Evolutionary conservation across 2,113 vertebrate genomes (phyloP).

Genomic region (Gallinago media): DNA sequence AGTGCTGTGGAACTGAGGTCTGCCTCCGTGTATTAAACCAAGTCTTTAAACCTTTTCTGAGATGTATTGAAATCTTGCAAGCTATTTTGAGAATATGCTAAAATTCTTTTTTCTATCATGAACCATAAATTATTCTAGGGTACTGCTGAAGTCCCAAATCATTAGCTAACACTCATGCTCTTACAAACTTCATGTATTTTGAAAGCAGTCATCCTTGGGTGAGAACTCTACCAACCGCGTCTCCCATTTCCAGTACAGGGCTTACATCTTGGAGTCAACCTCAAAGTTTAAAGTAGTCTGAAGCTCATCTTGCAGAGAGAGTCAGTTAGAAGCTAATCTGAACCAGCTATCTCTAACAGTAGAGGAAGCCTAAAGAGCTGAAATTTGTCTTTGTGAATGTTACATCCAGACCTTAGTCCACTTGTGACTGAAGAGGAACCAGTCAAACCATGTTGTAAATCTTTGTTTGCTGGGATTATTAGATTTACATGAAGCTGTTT

Average conservation of each 20-base stretch:
- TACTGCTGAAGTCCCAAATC: not conserved
- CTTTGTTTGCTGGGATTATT: not conserved
- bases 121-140: not conserved
- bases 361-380: not conserved
- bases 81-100: accelerated
- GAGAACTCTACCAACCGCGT: not conserved
- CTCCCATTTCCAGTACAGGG: not conserved
- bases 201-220: not conserved
- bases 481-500: not conserved
- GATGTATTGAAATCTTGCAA: not conserved
- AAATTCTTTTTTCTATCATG: not conserved
- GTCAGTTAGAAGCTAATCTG: not conserved
- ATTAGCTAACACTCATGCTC: accelerated
- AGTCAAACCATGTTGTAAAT: not conserved
- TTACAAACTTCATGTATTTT: accelerated
- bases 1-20: not conserved
- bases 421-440: not conserved
- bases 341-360: not conserved
- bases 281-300: not conserved
- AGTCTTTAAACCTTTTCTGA: not conserved
- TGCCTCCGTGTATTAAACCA: not conserved
- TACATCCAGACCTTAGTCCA: not conserved
- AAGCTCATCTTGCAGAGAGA: not conserved
- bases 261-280: not conserved
- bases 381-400: not conserved